Base-by-base conservation (phyloP, 2,797 vertebrate species). In the Lophius americanus region DNA sequence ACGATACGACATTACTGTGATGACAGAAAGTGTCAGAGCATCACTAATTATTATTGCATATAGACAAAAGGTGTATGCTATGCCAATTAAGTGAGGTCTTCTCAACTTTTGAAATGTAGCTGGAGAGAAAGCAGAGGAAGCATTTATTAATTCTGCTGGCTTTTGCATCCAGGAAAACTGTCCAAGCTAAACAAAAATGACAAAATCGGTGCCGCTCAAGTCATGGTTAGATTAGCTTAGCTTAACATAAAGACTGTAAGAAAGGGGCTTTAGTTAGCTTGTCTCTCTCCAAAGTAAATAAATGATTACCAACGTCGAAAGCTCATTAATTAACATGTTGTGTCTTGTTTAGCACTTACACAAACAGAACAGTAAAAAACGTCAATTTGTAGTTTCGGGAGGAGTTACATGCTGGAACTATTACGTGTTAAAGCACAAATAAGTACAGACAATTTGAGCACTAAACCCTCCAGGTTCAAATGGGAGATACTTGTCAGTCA, bases 371-470 rank as follows among this genome's bases (percentile, higher is more conserved):
- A 32, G 13, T 66, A 38, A 68, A 78, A 23, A 77, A 72, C 3
- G 13, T 12, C 50, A 68, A 52, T 80, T 75, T 79, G 68, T 37
- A 70, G 70, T 71, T 67, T 64, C 5, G 57, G 78, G 72, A 73
- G 83, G 46, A 46, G 47, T 41, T 14, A 36, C 1, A 2, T 2
- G 9, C 64, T 65, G 33, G 6, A 44, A 59, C 42, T 6, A 6
- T 44, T 53, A 47, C 3, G 2, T 64, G 66, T 46, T 49, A 58
- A 72, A 66, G 47, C 23, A 23, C 23, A 23, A 56, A 48, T 60
- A 52, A 59, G 38, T 42, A 6, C 1, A 4, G 33, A 62, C 63
- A 74, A 11, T 11, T 42, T 9, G 3, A 35, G 43, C 12, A 8
- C 53, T 3, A 55, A 6, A 62, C 13, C 42, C 35, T 39, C 13